Evolutionary conservation across 2,113 vertebrate species (phyloP), one percentile per base, ranked within the genome.

Genomic region (Petromus typicus): DNA sequence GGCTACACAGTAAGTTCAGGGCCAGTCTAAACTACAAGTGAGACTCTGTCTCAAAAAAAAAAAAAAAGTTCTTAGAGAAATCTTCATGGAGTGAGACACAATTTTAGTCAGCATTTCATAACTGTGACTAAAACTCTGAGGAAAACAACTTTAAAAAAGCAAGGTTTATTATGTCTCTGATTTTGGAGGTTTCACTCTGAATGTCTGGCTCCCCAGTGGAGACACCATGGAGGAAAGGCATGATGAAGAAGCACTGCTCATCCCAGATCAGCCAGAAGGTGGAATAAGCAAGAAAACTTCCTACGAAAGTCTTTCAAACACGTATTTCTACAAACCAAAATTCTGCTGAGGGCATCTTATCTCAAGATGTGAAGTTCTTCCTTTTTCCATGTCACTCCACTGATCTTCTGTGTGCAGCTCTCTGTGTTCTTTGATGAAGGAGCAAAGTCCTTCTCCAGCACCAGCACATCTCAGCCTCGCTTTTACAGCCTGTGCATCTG

Each of bases 231-330:
- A 30, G 43, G 25, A 51, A 78, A 30, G 48, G 30, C 30, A 3
- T 54, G 30, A 18, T 51, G 45, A 51, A 10, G 45, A 30, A 78
- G 20, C 32, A 30, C 7, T 30, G 45, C 30, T 30, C 30, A 4
- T 30, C 32, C 32, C 27, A 30, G 27, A 12, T 5, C 27, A 48
- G 27, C 43, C 43, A 76, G 43, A 25, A 75, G 48, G 27, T 37
- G n/a, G 25, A 45, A 12, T 30, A 16, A 30, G 13, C 45, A 25
- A 22, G 6, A 43, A 63, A 79, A 82, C 81, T 93, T 83, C 32
- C 12, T 79, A 78, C 90, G 34, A 87, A 93, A 90, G 25, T 85
- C 45, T 86, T 82, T n/a, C 7, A 75, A 94, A 78, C 78, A 56
- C 14, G 12, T 57, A 9, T 90, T 45, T 93, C 82, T 88, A 22